A percentile compares a stretch with the other conserved stretches of the same genome.
Conservation (phyloP, 2,113 vertebrate species). For the Hypomesus transpacificus region DNA sequence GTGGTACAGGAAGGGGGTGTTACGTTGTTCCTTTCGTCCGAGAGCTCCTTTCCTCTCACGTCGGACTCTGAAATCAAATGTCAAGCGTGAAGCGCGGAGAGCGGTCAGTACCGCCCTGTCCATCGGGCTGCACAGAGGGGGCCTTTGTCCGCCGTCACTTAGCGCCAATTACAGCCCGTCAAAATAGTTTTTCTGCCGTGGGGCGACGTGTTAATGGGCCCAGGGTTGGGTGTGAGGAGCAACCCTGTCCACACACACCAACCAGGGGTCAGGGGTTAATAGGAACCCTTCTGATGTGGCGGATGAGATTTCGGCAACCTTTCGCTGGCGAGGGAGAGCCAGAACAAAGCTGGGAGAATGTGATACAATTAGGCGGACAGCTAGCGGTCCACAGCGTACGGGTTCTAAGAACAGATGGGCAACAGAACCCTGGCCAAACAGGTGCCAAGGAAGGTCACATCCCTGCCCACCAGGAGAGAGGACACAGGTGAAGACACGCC, state of each 20-base stretch:
- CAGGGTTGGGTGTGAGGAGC: conserved; percentile 89
- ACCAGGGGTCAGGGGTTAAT: conserved; percentile 90
- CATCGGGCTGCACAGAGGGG: conserved; percentile 73
- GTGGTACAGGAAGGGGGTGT: conserved; percentile 52
- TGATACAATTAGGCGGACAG: conserved; percentile 93
- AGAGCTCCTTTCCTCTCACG: conserved; percentile 61
- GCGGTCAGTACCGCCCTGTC: conserved; percentile 62
- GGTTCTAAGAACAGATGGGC: conserved; percentile 77
- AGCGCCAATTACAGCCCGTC: conserved; percentile 90
- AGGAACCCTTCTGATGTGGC: conserved; percentile 84
- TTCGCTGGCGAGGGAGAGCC: conserved; percentile 76
- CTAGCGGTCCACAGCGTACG: conserved; percentile 74
- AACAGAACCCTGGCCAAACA: conserved; percentile 69
- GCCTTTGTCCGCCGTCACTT: conserved; percentile 87
- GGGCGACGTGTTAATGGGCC: conserved; percentile 92
- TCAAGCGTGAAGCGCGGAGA: conserved; percentile 63
- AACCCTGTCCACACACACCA: conserved; percentile 83
- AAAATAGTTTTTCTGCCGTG: conserved; percentile 90
- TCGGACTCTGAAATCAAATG: conserved; percentile 66
- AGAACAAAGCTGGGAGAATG: conserved; percentile 88
- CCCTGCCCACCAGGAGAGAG: conserved; percentile 44
- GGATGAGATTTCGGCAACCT: conserved; percentile 91
- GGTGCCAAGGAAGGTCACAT: conserved; percentile 50
- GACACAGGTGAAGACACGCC: conserved; percentile 58
- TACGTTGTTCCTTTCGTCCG: conserved; percentile 25